A percentile compares a stretch with the other conserved stretches of the same genome.
Evolutionary conservation across 2,888 invertebrate species (phyloP).

Genomic region (Celastrina argiolus): DNA sequence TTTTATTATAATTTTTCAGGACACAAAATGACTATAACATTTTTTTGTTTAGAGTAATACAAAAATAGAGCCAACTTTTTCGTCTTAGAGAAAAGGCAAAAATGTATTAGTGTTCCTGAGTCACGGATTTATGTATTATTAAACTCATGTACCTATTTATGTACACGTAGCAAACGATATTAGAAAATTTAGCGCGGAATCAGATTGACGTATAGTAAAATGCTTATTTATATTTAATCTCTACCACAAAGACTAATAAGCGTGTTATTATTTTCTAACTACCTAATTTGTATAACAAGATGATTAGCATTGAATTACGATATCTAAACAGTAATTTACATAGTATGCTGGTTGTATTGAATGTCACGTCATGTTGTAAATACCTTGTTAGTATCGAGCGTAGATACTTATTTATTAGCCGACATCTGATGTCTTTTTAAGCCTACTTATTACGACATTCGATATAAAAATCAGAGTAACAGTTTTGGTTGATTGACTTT

Average conservation of each 20-base stretch:
- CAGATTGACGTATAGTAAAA: no score
- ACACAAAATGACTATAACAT: no score
- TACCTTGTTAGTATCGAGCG: conserved; percentile 11
- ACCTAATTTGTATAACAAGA: not conserved
- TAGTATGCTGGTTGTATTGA: not conserved
- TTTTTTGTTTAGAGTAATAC: no score
- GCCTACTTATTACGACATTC: not conserved
- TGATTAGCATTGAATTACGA: conserved; percentile 5
- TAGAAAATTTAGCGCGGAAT: no score
- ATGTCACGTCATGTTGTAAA: conserved; percentile 9
- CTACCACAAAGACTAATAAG: not conserved
- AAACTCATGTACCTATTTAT: no score
- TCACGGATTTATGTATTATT: no score
- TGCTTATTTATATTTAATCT: no score
- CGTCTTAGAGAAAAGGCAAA: no score
- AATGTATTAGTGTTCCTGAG: no score
- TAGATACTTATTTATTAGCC: conserved; percentile 17
- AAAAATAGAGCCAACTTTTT: no score
- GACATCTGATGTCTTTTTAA: conserved; percentile 5
- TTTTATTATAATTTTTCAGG: no score
- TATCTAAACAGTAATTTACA: conserved; percentile 7
- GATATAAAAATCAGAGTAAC: not conserved
- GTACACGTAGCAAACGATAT: no score
- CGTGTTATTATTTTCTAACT: not conserved
- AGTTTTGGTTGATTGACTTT: not conserved